Conservation (phyloP, 2,113 vertebrate genomes). For the Baryphthengus martii region DNA sequence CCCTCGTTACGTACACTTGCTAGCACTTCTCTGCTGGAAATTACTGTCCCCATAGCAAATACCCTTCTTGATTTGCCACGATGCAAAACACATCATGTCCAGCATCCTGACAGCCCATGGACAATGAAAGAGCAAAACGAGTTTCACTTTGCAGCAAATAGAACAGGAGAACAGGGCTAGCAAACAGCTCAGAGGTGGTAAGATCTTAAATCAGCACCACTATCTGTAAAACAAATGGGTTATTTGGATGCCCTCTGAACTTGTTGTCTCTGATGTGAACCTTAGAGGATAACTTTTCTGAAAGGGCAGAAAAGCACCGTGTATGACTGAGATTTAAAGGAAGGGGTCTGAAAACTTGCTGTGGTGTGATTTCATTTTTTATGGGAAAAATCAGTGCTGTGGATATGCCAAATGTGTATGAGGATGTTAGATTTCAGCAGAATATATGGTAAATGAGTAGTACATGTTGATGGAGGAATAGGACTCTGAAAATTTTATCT, state of each 20-base stretch:
- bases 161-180: neutral
- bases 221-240: neutral
- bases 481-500: neutral
- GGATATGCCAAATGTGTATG: neutral
- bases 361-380: neutral
- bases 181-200: neutral
- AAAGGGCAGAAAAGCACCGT: neutral
- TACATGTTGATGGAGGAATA: neutral
- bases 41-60: neutral
- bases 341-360: neutral
- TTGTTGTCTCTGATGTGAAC: neutral
- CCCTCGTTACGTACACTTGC: rapidly evolving
- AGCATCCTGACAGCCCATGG: neutral
- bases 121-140: neutral
- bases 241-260: neutral
- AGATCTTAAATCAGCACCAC: neutral
- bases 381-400: neutral
- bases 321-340: neutral
- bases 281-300: neutral
- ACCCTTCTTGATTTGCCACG: neutral
- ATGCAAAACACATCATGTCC: neutral
- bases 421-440: neutral
- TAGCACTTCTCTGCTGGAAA: neutral
- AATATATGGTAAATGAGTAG: neutral
- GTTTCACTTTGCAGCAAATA: neutral